phyloP scores from a whole-genome alignment of 2,888 invertebrate species.

The Frankliniella fusca region DNA sequence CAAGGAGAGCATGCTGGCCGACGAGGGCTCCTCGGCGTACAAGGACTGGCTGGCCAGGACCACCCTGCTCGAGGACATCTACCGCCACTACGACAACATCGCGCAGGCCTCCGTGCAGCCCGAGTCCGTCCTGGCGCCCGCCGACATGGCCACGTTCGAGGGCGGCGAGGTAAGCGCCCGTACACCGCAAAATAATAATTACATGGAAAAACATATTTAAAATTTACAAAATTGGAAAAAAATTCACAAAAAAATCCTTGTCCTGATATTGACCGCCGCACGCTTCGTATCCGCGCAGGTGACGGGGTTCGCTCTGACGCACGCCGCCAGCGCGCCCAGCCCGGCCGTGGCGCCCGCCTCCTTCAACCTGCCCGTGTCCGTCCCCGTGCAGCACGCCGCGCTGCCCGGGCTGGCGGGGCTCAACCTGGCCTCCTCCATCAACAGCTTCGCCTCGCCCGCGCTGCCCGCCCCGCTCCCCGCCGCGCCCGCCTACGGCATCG shows the following conservation, averaged over 20 bases:
- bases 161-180: not conserved
- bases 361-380: constrained; percentile 4
- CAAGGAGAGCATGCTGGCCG: constrained; percentile 27
- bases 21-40: constrained; percentile 27
- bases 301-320: constrained; percentile 4
- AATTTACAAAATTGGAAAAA: no score
- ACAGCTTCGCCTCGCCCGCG: constrained; percentile 13
- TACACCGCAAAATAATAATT: no score
- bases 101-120: not conserved
- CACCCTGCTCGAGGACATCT: constrained; percentile 29
- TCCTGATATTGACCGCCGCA: not conserved
- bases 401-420: not conserved
- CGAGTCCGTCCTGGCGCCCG: not conserved
- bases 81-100: constrained; percentile 25
- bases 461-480: not conserved
- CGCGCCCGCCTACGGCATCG: not conserved
- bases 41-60: constrained; percentile 28
- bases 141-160: constrained; percentile 6
- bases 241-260: no score
- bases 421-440: constrained; percentile 17
- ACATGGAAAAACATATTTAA: no score
- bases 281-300: not conserved
- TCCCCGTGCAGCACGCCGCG: not conserved
- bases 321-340: not conserved
- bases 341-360: not conserved